Evolutionary conservation across 2,113 vertebrate genomes (phyloP), one percentile per base, ranked within the genome.

Genomic region (Illadopsis cleaveri): DNA sequence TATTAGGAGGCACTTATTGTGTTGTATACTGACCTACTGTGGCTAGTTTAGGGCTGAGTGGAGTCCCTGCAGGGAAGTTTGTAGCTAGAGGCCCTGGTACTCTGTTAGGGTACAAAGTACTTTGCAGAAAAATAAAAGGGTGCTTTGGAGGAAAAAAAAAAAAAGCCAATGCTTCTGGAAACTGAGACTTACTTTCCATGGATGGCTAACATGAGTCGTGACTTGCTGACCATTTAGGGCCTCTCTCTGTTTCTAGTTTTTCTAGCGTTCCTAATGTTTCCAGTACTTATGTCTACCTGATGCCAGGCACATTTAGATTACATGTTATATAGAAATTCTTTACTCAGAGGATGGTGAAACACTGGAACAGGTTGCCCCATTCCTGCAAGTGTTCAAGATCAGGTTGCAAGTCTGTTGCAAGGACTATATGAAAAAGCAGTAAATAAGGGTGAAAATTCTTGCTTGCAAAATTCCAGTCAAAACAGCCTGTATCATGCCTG

Each of bases 301-400:
- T 9, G 6, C 13, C 40, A 27, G 20, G 24, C 20, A 25, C 0
- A 0, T 60, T 75, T 53, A 53, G 28, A 38, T 58, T 38, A 51
- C 61, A 47, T 40, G 30, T 31, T 47, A 10, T 18, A 10, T 40
- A 53, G 45, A 54, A 61, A 54, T 47, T 23, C 20, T 35, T 61
- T 47, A 35, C 30, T 60, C 20, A 53, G 54, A 30, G 15, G 14
- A 10, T 47, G 21, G 7, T 61, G 61, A 60, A 68, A 60, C 5
- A 3, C 24, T 75, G 53, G n/a, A 60, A 61, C 13, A 19, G 6
- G 10, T 47, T 76, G 30, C 17, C 20, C 21, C 30, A 47, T 35
- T 23, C 47, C 11, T 61, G 24, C 9, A 40, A 53, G 16, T 22
- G 38, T 25, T 75, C 28, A 45, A 35, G 28, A 30, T 30, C 13